Evolutionary conservation across 1,140 invertebrate species (phyloP), one percentile per base, ranked within the genome.

Genomic region (Pomacea maculata): DNA sequence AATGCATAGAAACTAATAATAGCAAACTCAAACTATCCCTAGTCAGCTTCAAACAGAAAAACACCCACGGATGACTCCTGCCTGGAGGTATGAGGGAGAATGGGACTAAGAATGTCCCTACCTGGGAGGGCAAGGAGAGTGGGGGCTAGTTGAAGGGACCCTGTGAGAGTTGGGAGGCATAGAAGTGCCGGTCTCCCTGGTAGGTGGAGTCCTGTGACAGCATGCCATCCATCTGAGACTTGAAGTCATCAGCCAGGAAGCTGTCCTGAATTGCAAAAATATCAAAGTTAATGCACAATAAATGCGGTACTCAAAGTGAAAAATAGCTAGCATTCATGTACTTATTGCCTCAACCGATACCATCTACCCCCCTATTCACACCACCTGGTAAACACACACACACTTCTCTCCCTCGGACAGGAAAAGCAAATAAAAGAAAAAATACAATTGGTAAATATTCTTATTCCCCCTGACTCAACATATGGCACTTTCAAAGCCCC

Each of bases 131-230:
- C 82, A 17, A 34, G 64, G 57, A 29, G 65, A 74, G 67, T 63
- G 55, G 75, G 70, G 63, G 73, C 86, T 90, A 90, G 86, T 90
- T 89, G 85, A 90, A 90, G 34, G 87, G 88, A 81, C 93, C 93
- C 85, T 92, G 92, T 57, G 94, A 94, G 83, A 89, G 89, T 87
- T 88, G 91, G 55, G 91, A 95, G 52, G 87, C 94, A 86, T 94
- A 95, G 78, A 93, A 94, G 80, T 94, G 94, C 79, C 95, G 92
- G 85, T 95, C 95, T 73, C 94, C 95, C 92, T 97, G 96, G 92
- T 97, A 98, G 82, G 96, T 96, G 14, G 96, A 97, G 92, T 99
- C 97, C 92, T 99, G 97, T 9, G 97, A 98, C 84, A 99, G 92
- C 81, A 99, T 93, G 70, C 96, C 96, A 89, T 98, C 97, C 93